Conservation (phyloP, 2,797 vertebrate genomes). For the Prunella strophiata region DNA sequence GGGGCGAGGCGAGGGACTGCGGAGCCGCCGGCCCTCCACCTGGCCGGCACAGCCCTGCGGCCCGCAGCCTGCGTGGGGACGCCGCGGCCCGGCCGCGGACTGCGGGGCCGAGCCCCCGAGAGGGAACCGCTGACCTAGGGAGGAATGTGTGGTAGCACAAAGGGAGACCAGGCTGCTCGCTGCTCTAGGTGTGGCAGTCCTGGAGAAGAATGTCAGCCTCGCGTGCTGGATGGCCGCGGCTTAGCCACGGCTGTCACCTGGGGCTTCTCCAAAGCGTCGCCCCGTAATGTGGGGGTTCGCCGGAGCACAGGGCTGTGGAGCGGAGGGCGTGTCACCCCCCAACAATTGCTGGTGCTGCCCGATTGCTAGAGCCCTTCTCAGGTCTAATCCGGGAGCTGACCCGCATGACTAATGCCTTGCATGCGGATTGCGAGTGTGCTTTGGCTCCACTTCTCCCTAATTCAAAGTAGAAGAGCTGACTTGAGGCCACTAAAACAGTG, state of each 20-base stretch:
- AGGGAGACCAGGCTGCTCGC: neutral
- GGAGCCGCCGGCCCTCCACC: neutral
- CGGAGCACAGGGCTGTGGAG: rapidly evolving
- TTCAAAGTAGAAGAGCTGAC: neutral
- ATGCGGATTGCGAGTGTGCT: neutral
- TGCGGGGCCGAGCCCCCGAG: neutral
- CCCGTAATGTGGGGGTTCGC: neutral
- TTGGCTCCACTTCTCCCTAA: neutral
- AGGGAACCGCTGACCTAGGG: rapidly evolving
- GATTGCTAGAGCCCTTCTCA: neutral
- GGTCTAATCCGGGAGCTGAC: neutral
- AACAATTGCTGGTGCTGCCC: neutral
- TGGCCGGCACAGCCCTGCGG: neutral
- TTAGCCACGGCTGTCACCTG: neutral
- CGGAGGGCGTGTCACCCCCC: neutral
- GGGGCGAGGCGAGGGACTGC: neutral
- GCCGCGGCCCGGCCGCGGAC: neutral
- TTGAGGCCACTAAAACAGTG: neutral
- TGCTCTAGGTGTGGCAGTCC: neutral
- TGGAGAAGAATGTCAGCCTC: neutral
- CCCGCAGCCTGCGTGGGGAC: neutral
- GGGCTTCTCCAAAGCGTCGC: neutral
- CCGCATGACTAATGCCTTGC: neutral
- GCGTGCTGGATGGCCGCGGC: neutral
- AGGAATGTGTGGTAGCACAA: neutral